Evolutionary conservation across 1,140 invertebrate genomes (phyloP), one percentile per base, ranked within the genome.

Genomic region (Lordiphosa mommai): DNA sequence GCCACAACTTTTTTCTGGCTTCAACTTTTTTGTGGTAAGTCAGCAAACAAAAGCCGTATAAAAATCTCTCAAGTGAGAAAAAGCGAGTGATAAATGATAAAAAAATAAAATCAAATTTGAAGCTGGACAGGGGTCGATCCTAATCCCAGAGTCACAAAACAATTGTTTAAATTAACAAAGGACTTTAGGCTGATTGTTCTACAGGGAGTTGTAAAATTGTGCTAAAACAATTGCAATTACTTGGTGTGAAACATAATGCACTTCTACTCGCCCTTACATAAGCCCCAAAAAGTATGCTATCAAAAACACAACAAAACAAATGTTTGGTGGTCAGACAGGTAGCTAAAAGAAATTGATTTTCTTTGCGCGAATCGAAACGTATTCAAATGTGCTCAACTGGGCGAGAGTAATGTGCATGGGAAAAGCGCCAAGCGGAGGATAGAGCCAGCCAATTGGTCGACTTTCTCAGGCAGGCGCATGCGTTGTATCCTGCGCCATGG

Each of bases 331-430:
- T 33, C 47, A 66, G 69, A 56, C 56, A 73, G 49, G 56, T 52
- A 58, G 55, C 30, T 32, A 32, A 68, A 53, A 43, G 63, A 70
- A 70, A 70, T 70, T 70, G 65, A 70, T 70, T 70, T 70, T 70
- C 65, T 27, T 69, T 40, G 37, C 56, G 72, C 72, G 72, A 76
- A 72, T 76, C 76, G 68, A 73, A 77, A 77, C 65, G 72, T 82
- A 82, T 86, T 86, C 69, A 79, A 86, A 86, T 86, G 82, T 74
- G 84, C 64, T 79, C 84, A 87, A 84, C 84, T 74, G 56, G 66
- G 77, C 77, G 84, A 69, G 67, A 61, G 58, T 87, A 87, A 87
- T 87, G 46, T 66, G 66, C 72, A 68, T 86, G 84, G 77, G 84
- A 87, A 84, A 59, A 55, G 10, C 43, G 32, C 10, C 61, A 36